A percentile compares a stretch with the other conserved stretches of the same genome.
Evolutionary conservation across 2,797 vertebrate species (phyloP).

Genomic region (Premnoplex brunnescens): DNA sequence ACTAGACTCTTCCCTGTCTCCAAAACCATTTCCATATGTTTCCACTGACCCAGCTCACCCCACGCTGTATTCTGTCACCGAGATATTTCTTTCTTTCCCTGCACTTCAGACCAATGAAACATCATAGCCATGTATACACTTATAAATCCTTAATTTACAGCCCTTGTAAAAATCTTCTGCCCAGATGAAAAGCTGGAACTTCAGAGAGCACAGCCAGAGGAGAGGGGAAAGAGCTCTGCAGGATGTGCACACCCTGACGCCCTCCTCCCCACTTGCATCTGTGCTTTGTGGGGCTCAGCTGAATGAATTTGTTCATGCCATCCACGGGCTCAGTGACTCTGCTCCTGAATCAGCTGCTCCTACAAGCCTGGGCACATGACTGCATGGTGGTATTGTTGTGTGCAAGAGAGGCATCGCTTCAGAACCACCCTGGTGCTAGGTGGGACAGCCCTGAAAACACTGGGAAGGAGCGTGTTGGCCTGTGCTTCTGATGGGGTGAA

Average conservation of each 20-base stretch:
- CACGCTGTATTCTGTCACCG: conserved; percentile 23
- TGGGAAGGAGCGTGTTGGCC: not conserved
- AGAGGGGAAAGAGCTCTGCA: not conserved
- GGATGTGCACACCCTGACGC: not conserved
- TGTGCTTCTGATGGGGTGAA: not conserved
- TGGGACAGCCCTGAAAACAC: not conserved
- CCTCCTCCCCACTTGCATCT: not conserved
- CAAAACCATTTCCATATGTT: conserved; percentile 62
- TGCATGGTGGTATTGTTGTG: accelerated
- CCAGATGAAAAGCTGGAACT: conserved; percentile 62
- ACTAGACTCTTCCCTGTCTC: conserved; percentile 8
- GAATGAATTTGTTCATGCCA: not conserved
- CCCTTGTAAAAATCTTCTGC: conserved; percentile 62
- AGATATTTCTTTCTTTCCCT: conserved; percentile 37
- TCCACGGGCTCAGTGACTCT: not conserved
- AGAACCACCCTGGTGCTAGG: not conserved
- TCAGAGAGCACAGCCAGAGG: not conserved
- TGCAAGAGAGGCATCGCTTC: not conserved
- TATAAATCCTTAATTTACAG: conserved; percentile 65
- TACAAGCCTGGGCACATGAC: not conserved
- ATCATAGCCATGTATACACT: conserved; percentile 55
- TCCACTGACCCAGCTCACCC: conserved; percentile 38
- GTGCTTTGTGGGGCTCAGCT: not conserved
- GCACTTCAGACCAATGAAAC: conserved; percentile 57
- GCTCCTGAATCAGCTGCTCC: not conserved